A percentile compares a stretch with the other conserved stretches of the same genome.
Conservation (phyloP, 1,140 invertebrate genomes). For the Pseudobourletiella spinata region DNA sequence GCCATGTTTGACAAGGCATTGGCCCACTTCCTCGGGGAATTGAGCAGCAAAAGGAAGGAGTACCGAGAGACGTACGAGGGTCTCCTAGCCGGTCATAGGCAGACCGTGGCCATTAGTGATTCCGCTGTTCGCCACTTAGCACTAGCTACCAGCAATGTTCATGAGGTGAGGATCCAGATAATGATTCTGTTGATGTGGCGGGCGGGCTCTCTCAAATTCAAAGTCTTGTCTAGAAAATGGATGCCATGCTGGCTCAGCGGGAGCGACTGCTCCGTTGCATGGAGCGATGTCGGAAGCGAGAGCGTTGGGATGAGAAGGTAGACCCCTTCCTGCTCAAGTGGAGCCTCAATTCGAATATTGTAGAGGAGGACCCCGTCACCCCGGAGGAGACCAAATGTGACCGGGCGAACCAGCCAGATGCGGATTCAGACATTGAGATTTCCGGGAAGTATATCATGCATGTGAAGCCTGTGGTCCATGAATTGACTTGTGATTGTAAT, state of each 20-base stretch:
- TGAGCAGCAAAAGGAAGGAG: slow-evolving; percentile 11
- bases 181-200: background rate
- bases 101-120: background rate
- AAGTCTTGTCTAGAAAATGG: slow-evolving; percentile 10
- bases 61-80: background rate
- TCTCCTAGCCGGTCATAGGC: background rate
- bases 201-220: background rate
- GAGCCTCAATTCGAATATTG: background rate
- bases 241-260: slow-evolving; percentile 10
- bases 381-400: background rate
- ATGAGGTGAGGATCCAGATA: slow-evolving; percentile 9
- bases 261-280: slow-evolving; percentile 3
- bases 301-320: slow-evolving; percentile 18
- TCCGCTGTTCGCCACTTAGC: slow-evolving; percentile 3
- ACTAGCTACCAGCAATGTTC: background rate
- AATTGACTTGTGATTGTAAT: slow-evolving; percentile 17
- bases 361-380: background rate
- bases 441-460: background rate
- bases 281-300: slow-evolving; percentile 21
- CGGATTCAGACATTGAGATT: background rate
- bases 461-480: slow-evolving; percentile 3
- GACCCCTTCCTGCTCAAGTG: slow-evolving; percentile 19
- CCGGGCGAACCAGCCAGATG: background rate
- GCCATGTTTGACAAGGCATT: slow-evolving; percentile 12
- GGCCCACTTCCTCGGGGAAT: slow-evolving; percentile 2